Conservation (phyloP, 2,888 invertebrate genomes). For the Ethmia dodecea region DNA sequence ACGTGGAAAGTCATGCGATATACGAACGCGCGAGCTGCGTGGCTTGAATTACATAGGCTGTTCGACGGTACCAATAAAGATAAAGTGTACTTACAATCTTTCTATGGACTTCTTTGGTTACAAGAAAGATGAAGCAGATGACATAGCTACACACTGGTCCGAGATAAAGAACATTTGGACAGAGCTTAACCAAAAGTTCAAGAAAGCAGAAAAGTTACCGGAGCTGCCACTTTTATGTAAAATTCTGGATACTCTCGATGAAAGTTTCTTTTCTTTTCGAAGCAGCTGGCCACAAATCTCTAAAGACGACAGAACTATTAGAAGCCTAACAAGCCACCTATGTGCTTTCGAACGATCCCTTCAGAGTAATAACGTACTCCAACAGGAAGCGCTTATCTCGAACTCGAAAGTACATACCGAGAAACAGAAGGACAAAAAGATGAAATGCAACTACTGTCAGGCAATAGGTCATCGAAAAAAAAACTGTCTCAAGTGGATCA, state of each 20-base stretch:
- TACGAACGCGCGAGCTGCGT: neutral
- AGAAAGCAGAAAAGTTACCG: neutral
- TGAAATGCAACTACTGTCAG: no score
- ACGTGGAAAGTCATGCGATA: neutral
- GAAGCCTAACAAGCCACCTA: no score
- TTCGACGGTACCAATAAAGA: slow-evolving; percentile 2
- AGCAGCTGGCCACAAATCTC: neutral
- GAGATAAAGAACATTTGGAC: slow-evolving; percentile 2
- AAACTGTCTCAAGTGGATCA: no score
- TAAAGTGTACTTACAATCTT: neutral
- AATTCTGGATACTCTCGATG: neutral
- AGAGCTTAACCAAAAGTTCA: neutral
- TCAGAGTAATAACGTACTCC: no score
- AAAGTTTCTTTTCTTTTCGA: neutral
- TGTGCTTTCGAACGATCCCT: no score
- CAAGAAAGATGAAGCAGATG: neutral
- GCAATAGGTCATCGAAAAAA: no score
- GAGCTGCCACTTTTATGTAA: neutral
- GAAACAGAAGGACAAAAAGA: no score
- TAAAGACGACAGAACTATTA: no score
- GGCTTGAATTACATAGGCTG: slow-evolving; percentile 1
- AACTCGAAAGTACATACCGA: no score
- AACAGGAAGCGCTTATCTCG: no score
- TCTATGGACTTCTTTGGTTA: slow-evolving; percentile 2
- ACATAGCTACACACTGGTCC: slow-evolving; percentile 3